Evolutionary conservation across 2,888 invertebrate species (phyloP).

Genomic region (Lysandra bellargus): DNA sequence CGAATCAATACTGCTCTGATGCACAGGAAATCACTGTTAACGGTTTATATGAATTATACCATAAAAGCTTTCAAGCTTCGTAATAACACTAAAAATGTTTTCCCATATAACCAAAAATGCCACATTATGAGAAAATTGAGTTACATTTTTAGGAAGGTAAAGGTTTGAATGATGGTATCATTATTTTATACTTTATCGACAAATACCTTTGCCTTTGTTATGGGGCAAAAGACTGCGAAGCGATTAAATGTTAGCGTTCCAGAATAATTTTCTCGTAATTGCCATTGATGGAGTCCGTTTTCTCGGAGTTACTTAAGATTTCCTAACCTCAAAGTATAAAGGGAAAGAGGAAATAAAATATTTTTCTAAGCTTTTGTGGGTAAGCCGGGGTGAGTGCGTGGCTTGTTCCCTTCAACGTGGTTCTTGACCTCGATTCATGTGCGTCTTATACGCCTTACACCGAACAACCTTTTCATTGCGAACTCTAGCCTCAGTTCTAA

Average conservation of each 20-base stretch:
- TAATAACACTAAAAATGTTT: slow-evolving; percentile 5
- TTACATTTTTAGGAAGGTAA: background rate
- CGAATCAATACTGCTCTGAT: too few species aligned
- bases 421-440: slow-evolving; percentile 68
- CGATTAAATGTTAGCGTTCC: slow-evolving; percentile 4
- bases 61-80: background rate
- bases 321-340: slow-evolving; percentile 20
- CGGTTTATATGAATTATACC: background rate
- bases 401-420: slow-evolving; percentile 44
- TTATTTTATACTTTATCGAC: background rate
- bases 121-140: background rate
- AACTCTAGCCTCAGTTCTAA: background rate
- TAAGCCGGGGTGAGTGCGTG: slow-evolving; percentile 41
- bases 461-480: slow-evolving; percentile 20
- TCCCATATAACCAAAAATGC: slow-evolving; percentile 1
- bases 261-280: slow-evolving; percentile 11
- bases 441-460: slow-evolving; percentile 45
- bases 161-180: background rate
- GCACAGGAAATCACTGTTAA: too few species aligned
- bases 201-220: background rate
- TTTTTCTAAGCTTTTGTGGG: slow-evolving; percentile 27
- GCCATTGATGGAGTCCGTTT: background rate
- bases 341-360: slow-evolving; percentile 12
- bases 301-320: background rate
- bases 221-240: background rate